phyloP scores from a whole-genome alignment of 1,140 invertebrate genomes.

The Ooceraea biroi region DNA sequence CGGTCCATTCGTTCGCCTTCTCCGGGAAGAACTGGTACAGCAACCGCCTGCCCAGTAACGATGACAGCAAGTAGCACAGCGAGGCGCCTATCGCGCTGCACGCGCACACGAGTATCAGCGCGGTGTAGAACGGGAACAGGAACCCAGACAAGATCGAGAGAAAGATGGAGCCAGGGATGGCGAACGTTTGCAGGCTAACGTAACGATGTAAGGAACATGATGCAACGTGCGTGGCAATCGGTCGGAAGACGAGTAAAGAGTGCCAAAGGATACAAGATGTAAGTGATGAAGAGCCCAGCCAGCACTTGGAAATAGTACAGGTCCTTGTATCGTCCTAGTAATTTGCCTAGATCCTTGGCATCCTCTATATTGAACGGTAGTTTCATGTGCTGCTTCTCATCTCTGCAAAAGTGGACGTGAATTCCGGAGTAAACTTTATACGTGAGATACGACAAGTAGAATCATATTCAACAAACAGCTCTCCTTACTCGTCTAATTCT shows the following conservation, averaged over 20 bases:
- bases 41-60: slow-evolving; percentile 94
- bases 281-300: slow-evolving; percentile 95
- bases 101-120: slow-evolving; percentile 96
- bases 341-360: slow-evolving; percentile 96
- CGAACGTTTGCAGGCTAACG: slow-evolving; percentile 98
- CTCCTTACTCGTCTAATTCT: slow-evolving; percentile 92
- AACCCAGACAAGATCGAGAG: slow-evolving; percentile 99
- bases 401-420: slow-evolving; percentile 87
- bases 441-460: background rate
- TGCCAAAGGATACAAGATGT: slow-evolving; percentile 98
- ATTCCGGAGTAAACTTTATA: too few relatives aligned
- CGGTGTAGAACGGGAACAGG: slow-evolving; percentile 97
- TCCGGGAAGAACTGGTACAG: slow-evolving; percentile 96
- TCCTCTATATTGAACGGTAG: slow-evolving; percentile 97
- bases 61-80: slow-evolving; percentile 97
- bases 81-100: slow-evolving; percentile 98
- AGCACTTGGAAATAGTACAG: slow-evolving; percentile 97
- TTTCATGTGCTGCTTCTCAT: slow-evolving; percentile 95
- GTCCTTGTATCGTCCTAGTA: slow-evolving; percentile 97
- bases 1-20: slow-evolving; percentile 94
- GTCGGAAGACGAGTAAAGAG: background rate
- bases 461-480: slow-evolving; percentile 19
- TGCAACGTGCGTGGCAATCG: background rate
- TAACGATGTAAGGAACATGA: slow-evolving; percentile 78
- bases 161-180: slow-evolving; percentile 99